Conservation (phyloP, 2,113 vertebrate genomes). For the Callipepla californica region DNA sequence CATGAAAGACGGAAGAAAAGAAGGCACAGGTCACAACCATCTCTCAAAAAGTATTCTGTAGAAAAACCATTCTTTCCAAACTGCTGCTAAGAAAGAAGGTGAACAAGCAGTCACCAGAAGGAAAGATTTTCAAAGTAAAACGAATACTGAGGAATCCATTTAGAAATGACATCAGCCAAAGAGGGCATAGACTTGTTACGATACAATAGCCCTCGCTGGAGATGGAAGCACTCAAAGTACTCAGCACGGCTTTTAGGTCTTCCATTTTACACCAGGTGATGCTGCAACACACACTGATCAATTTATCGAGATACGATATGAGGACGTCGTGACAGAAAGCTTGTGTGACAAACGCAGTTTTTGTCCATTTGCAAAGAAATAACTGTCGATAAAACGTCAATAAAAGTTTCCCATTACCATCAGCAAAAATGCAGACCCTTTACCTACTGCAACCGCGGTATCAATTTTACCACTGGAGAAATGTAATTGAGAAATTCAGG, state of each 20-base stretch:
- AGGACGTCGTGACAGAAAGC: neutral
- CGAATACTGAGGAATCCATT: neutral
- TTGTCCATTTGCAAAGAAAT: constrained; percentile 20
- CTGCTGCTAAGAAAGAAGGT: neutral
- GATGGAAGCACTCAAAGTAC: neutral
- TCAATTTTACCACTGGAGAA: neutral
- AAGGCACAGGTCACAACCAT: neutral
- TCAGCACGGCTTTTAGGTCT: neutral
- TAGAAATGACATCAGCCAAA: neutral
- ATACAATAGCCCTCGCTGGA: neutral
- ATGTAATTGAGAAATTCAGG: neutral
- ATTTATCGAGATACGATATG: neutral
- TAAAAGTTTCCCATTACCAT: neutral
- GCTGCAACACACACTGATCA: neutral
- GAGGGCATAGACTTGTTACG: neutral
- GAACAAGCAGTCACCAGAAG: neutral
- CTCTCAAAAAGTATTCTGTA: neutral
- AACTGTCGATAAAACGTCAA: neutral
- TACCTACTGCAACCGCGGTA: neutral
- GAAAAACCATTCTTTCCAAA: neutral
- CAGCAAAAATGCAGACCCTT: neutral
- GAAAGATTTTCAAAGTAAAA: neutral
- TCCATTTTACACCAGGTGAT: neutral
- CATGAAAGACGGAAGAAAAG: neutral
- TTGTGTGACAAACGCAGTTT: neutral